These are phyloP conservation scores for Zaprionus inermis DNA, from an alignment of 1,140 invertebrate species.

Conservation along the genomic window DNA sequence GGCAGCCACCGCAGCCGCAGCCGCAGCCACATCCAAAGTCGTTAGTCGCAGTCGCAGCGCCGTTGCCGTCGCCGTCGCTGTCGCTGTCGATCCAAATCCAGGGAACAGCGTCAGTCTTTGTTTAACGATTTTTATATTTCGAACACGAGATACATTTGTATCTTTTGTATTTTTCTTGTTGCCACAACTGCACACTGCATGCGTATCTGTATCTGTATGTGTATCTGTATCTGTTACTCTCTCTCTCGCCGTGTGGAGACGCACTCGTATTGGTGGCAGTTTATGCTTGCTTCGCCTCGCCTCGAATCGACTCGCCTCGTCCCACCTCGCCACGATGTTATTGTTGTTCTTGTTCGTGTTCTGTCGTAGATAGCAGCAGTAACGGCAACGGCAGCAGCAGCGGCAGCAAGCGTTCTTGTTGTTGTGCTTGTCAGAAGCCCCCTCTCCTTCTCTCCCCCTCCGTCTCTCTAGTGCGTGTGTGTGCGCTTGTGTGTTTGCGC, in stretches of 20 bases:
- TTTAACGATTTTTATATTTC: conserved; percentile 83
- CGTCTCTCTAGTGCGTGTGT: not conserved
- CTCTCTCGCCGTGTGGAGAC: conserved; percentile 39
- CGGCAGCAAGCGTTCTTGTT: conserved; percentile 41
- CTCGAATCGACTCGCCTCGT: conserved; percentile 10
- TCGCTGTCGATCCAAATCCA: conserved; percentile 61
- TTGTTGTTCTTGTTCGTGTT: conserved; percentile 50
- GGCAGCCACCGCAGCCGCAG: not conserved
- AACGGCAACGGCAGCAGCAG: conserved; percentile 24
- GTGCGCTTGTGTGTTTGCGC: conserved; percentile 28
- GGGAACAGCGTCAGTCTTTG: conserved; percentile 80
- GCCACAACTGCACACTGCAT: conserved; percentile 47
- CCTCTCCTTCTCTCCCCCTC: not conserved
- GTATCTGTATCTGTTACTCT: conserved; percentile 52
- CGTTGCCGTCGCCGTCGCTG: conserved; percentile 26
- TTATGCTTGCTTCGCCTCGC: conserved; percentile 35
- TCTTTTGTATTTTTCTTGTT: conserved; percentile 80
- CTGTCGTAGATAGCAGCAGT: conserved; percentile 46
- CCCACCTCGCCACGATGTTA: conserved; percentile 24
- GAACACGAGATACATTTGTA: conserved; percentile 83
- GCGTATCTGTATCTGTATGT: conserved; percentile 33
- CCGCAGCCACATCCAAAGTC: conserved; percentile 22
- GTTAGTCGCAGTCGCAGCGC: conserved; percentile 16
- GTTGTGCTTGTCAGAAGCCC: conserved; percentile 21
- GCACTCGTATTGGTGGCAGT: conserved; percentile 52